Conservation (phyloP, 92 coral and sea anemone species). For the Zoanthus gigantus region DNA sequence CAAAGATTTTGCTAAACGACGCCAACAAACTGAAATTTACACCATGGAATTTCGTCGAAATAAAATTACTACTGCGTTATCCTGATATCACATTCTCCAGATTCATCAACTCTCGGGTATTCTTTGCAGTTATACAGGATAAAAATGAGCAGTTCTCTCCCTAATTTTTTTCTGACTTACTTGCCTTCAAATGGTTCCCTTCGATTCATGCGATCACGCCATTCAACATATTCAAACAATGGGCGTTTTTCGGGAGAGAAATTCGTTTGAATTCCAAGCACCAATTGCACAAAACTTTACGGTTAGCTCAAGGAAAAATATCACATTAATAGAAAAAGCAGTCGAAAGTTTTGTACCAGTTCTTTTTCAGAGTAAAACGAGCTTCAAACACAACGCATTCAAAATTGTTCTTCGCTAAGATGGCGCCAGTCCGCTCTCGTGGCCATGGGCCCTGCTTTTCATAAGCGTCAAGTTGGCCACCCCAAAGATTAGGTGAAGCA, state of each 20-base stretch:
- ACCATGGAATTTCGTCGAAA: slow-evolving; percentile 9
- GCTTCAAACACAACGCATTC: slow-evolving; percentile 60
- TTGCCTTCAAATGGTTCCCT: slow-evolving; percentile 52
- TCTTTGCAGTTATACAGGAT: neutral
- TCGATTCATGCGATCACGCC: slow-evolving; percentile 50
- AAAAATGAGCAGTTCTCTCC: slow-evolving; percentile 3
- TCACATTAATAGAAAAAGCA: slow-evolving; percentile 57
- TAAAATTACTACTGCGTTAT: neutral
- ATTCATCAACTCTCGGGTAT: slow-evolving; percentile 17
- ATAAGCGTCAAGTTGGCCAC: slow-evolving; percentile 28
- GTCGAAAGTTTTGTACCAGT: slow-evolving; percentile 35
- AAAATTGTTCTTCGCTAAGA: slow-evolving; percentile 82
- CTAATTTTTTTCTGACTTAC: slow-evolving; percentile 1
- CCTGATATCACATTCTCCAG: neutral
- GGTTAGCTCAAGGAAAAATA: slow-evolving; percentile 52
- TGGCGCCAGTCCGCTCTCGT: slow-evolving; percentile 99
- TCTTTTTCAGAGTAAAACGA: slow-evolving; percentile 62
- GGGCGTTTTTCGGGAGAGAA: slow-evolving; percentile 81
- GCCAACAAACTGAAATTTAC: neutral
- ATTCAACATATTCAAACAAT: slow-evolving; percentile 74
- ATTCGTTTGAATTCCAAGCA: slow-evolving; percentile 58
- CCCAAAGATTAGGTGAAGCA: slow-evolving; percentile 31
- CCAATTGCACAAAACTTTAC: slow-evolving; percentile 40
- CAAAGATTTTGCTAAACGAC: slow-evolving; percentile 37
- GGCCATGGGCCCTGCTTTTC: slow-evolving; percentile 60